Percentiles rank a stretch among this genome's conserved stretches.
phyloP scores from a whole-genome alignment of 2,888 invertebrate genomes.

The Melanostoma mellinum region DNA sequence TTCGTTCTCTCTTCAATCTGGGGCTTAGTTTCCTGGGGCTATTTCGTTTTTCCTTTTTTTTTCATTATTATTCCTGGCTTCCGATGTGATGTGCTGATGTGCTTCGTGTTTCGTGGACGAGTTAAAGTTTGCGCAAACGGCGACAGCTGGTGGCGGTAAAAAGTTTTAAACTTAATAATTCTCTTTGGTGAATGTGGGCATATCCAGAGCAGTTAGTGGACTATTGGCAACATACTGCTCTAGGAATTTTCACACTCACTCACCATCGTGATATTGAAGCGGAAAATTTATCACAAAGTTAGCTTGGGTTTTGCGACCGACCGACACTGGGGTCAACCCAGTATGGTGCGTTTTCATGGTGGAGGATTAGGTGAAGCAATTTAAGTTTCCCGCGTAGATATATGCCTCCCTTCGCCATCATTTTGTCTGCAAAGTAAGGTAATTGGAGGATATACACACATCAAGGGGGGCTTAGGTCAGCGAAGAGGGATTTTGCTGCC shows the following conservation, averaged over 20 bases:
- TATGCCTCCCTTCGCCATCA: too few species aligned
- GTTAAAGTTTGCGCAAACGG: constrained; percentile 31
- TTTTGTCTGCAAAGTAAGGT: too few species aligned
- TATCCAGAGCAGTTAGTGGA: background rate
- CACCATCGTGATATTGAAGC: constrained; percentile 9
- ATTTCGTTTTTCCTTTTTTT: background rate
- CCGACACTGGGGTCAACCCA: constrained; percentile 36
- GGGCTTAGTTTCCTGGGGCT: background rate
- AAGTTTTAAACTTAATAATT: constrained; percentile 57
- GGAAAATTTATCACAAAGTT: constrained; percentile 47
- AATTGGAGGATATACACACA: too few species aligned
- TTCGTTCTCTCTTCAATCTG: background rate
- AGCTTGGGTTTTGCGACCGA: constrained; percentile 21
- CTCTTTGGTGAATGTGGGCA: background rate
- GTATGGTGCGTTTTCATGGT: constrained; percentile 15
- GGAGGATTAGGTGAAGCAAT: too few species aligned
- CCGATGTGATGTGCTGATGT: constrained; percentile 34
- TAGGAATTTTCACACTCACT: constrained; percentile 26
- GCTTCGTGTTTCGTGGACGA: constrained; percentile 28
- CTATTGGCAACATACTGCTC: constrained; percentile 43
- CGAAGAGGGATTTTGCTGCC: too few species aligned
- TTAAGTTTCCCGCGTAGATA: too few species aligned
- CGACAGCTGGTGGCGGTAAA: constrained; percentile 15
- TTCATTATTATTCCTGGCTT: background rate
- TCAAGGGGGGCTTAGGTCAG: too few species aligned